Conservation (phyloP, 2,113 vertebrate species). For the Brachionichthys hirsutus region DNA sequence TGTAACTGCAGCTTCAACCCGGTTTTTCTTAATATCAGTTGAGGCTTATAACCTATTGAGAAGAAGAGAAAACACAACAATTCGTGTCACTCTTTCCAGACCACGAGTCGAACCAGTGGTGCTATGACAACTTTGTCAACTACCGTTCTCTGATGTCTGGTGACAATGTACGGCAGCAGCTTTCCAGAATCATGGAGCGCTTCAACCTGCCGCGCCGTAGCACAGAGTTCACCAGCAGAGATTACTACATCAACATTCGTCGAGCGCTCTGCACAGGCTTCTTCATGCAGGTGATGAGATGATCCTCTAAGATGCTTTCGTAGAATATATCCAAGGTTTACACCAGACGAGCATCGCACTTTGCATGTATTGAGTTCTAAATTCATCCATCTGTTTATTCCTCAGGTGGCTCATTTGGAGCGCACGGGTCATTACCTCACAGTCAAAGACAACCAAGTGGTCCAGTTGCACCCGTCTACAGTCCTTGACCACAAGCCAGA, state of each 20-base stretch:
- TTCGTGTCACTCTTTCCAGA: conserved; percentile 82
- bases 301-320: neutral
- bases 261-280: conserved; percentile 97
- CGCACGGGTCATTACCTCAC: conserved; percentile 98
- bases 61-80: no score
- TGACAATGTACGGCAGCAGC: conserved; percentile 98
- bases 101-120: conserved; percentile 99
- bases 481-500: conserved; percentile 98
- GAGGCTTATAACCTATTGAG: neutral
- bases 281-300: conserved; percentile 81
- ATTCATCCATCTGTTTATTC: neutral
- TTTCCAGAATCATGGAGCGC: conserved; percentile 99
- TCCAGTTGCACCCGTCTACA: conserved; percentile 97
- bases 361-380: neutral
- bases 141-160: conserved; percentile 99
- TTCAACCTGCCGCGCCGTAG: conserved; percentile 98
- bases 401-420: conserved; percentile 96
- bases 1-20: no score
- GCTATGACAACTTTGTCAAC: conserved; percentile 99
- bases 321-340: neutral
- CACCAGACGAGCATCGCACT: neutral
- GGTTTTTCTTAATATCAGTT: no score
- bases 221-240: conserved; percentile 98
- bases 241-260: conserved; percentile 99
- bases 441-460: conserved; percentile 99